Base-by-base conservation (phyloP, 2,888 invertebrate species). In the Tortricodes alternella region DNA sequence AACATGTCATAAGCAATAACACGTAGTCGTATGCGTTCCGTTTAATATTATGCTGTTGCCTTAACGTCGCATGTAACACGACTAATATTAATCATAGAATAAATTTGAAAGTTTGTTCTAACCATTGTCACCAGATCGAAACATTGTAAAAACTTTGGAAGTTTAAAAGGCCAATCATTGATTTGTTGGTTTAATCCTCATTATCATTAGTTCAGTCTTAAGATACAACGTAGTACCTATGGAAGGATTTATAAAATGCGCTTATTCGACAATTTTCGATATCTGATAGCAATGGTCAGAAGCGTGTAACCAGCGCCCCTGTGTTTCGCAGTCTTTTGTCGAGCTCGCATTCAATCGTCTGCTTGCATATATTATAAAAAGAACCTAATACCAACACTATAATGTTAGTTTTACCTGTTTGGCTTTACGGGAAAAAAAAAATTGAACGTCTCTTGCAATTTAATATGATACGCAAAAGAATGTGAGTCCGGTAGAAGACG, bases 11-110 rank as follows among this genome's bases (percentile, higher is more conserved):
- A 55, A 55, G 55, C 55, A 55, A 49, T 55, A 53, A 53, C 24
- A 48, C 24, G 35, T 48, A 55, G 39, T 35, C 23, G 16, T 55
- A 55, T 29, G 48, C 55, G 41, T 43, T 43, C 55, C 55, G 35
- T 55, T 49, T 43, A 35, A 55, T 49, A 35, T 48, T 48, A 52
- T 37, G 55, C 55, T 48, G 43, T 49, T 55, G 55, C 55, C 55
- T 55, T 55, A 55, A 48, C 34, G 53, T 53, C 46, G 46, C 53
- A 46, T 53, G 24, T 55, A 35, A 48, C 53, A 55, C 41, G 48
- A 55, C 41, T 55, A 55, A 46, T 39, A 43, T 55, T 55, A 55
- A 48, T 49, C 39, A 55, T 55, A 55, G 55, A 27, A 21, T 55
- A 55, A 27, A 48, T 46, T 43, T 44, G 52, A 29, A 53, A 37